A percentile compares a stretch with the other conserved stretches of the same genome.
phyloP scores from a whole-genome alignment of 2,797 vertebrate species.

The Cynodonichthys magdalenae region DNA sequence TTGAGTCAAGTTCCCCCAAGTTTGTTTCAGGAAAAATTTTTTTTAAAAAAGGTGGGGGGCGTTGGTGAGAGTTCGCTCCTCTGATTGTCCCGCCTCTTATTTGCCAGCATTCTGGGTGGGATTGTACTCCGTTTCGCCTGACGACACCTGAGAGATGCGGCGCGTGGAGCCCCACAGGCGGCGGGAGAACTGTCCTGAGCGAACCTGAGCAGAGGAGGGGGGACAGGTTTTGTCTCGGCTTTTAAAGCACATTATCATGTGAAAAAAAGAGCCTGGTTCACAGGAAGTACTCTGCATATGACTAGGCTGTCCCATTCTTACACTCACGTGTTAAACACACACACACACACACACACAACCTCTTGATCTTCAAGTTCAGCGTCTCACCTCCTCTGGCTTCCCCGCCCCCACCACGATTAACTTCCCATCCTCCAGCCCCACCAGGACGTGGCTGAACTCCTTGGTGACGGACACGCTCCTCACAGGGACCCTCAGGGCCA shows the following conservation, averaged over 20 bases:
- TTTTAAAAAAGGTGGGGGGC: constrained; percentile 10
- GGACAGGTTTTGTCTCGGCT: constrained; percentile 39
- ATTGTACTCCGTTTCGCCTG: constrained; percentile 93
- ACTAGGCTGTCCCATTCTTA: constrained; percentile 7
- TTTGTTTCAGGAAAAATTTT: constrained; percentile 17
- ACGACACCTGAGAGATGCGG: constrained; percentile 92
- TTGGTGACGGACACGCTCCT: constrained; percentile 93
- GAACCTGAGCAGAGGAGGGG: constrained; percentile 80
- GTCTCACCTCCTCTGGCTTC: constrained; percentile 91
- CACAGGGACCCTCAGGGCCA: constrained; percentile 91
- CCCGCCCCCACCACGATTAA: constrained; percentile 95
- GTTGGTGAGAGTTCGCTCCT: background rate
- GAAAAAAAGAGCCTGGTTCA: constrained; percentile 36
- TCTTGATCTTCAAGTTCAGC: constrained; percentile 31
- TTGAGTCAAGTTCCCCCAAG: constrained; percentile 34
- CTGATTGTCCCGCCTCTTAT: constrained; percentile 48
- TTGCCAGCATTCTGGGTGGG: constrained; percentile 76
- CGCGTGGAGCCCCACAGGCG: constrained; percentile 90
- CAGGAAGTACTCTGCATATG: constrained; percentile 48
- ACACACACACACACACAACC: constrained; percentile 9
- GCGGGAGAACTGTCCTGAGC: constrained; percentile 87
- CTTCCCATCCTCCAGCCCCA: constrained; percentile 94
- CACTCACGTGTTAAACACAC: background rate
- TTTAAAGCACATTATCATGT: constrained; percentile 50
- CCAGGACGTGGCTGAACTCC: constrained; percentile 93